phyloP scores from a whole-genome alignment of 2,113 vertebrate species.

The Taurulus bubalis region DNA sequence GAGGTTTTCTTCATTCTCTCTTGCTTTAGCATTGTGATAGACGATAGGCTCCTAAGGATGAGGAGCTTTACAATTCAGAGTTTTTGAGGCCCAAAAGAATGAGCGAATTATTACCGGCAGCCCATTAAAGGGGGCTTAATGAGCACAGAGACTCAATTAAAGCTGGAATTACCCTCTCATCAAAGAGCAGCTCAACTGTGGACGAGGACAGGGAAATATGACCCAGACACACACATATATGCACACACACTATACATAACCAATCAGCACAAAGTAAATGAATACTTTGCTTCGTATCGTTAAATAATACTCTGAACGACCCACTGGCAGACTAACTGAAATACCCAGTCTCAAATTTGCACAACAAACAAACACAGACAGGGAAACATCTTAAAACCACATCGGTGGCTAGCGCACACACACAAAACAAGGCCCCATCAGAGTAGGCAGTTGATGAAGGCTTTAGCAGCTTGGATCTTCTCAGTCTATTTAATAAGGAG shows the following conservation, averaged over 20 bases:
- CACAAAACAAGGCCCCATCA: slow-evolving; percentile 48
- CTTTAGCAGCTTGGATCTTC: slow-evolving; percentile 74
- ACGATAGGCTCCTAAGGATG: slow-evolving; percentile 56
- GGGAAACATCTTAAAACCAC: slow-evolving; percentile 62
- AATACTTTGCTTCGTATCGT: slow-evolving; percentile 40
- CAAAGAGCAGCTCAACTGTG: slow-evolving; percentile 78
- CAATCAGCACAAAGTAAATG: slow-evolving; percentile 59
- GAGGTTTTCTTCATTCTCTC: slow-evolving; percentile 50
- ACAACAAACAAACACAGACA: slow-evolving; percentile 62
- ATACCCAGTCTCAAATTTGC: slow-evolving; percentile 57
- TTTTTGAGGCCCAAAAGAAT: slow-evolving; percentile 72
- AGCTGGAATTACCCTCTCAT: slow-evolving; percentile 82
- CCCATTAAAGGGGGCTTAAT: slow-evolving; percentile 82
- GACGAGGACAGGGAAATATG: slow-evolving; percentile 73
- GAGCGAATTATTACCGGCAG: slow-evolving; percentile 80
- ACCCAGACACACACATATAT: slow-evolving; percentile 55
- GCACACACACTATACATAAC: slow-evolving; percentile 41
- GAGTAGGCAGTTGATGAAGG: slow-evolving; percentile 73
- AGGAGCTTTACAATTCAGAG: slow-evolving; percentile 67
- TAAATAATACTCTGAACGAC: slow-evolving; percentile 35
- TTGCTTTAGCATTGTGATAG: slow-evolving; percentile 58
- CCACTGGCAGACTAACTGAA: slow-evolving; percentile 33
- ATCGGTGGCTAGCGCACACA: slow-evolving; percentile 24
- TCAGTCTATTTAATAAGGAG: slow-evolving; percentile 75
- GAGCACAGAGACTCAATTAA: slow-evolving; percentile 84